These are phyloP conservation scores for Brachionus calyciflorus DNA, from an alignment of 1,140 invertebrate genomes.

Conservation along the genomic window DNA sequence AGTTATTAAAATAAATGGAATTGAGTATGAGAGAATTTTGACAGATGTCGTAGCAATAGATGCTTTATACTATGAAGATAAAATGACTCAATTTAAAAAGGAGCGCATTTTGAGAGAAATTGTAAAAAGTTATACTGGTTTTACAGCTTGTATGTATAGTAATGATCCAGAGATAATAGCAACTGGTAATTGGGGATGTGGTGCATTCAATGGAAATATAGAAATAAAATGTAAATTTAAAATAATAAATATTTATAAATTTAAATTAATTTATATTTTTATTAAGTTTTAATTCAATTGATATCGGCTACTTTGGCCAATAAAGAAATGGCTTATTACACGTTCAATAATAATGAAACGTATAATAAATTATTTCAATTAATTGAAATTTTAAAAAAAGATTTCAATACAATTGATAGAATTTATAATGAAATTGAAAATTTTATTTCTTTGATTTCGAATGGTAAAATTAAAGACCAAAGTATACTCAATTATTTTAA, in stretches of 20 bases:
- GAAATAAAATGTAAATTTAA: constrained; percentile 66
- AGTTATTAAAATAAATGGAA: too few species aligned
- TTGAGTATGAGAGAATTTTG: too few species aligned
- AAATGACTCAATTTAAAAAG: not conserved
- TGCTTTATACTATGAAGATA: not conserved
- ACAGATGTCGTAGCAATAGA: constrained; percentile 29
- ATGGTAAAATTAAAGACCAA: too few species aligned
- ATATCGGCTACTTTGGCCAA: constrained; percentile 80
- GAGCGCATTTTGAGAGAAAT: constrained; percentile 5
- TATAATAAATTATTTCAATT: too few species aligned
- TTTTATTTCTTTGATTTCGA: too few species aligned
- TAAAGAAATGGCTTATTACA: too few species aligned
- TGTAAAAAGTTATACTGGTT: constrained; percentile 23
- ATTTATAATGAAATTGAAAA: too few species aligned
- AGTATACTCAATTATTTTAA: too few species aligned
- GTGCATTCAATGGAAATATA: constrained; percentile 80
- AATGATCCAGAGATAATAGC: constrained; percentile 64
- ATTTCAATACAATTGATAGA: too few species aligned
- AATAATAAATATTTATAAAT: constrained; percentile 62
- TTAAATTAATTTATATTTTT: not conserved
- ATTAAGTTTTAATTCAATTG: constrained; percentile 73
- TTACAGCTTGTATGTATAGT: not conserved
- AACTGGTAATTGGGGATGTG: constrained; percentile 96
- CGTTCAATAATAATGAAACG: too few species aligned
- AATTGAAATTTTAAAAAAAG: too few species aligned